phyloP scores from a whole-genome alignment of 2,888 invertebrate genomes.

The Dynastes hyllus region DNA sequence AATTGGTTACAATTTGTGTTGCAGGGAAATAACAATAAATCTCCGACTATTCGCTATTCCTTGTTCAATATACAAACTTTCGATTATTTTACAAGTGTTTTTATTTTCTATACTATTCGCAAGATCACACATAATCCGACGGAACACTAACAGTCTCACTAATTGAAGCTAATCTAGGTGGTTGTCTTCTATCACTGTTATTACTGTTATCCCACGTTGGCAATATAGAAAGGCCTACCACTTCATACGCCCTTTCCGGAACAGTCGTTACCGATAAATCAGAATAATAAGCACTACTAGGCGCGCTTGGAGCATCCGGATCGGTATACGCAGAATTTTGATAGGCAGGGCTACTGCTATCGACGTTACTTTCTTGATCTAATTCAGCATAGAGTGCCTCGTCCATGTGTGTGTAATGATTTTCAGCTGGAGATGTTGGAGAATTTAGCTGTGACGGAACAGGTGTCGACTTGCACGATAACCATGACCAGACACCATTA shows the following conservation, averaged over 20 bases:
- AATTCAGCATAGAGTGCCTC: constrained; percentile 82
- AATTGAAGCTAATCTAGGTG: constrained; percentile 73
- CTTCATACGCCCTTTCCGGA: constrained; percentile 76
- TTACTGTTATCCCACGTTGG: constrained; percentile 69
- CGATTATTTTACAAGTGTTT: constrained; percentile 1
- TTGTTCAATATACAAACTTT: constrained; percentile 5
- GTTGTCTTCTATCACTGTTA: constrained; percentile 68
- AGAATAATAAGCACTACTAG: constrained; percentile 85
- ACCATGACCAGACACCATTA: constrained; percentile 69
- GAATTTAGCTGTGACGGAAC: constrained; percentile 72
- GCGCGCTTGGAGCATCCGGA: constrained; percentile 77
- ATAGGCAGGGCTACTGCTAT: constrained; percentile 76
- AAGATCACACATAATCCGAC: constrained; percentile 75
- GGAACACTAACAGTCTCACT: constrained; percentile 75
- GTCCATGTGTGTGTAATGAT: constrained; percentile 84
- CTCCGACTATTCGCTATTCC: background rate
- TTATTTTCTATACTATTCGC: background rate
- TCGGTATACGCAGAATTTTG: constrained; percentile 81
- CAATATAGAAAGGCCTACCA: constrained; percentile 74
- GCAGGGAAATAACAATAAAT: constrained; percentile 21
- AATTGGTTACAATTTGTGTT: background rate
- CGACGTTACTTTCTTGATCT: constrained; percentile 73
- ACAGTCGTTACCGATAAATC: constrained; percentile 77
- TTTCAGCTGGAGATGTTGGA: constrained; percentile 76
- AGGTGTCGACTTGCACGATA: constrained; percentile 63